Evolutionary conservation across 1,140 invertebrate species (phyloP), one percentile per base, ranked within the genome.

Genomic region (Drosophila mayri): DNA sequence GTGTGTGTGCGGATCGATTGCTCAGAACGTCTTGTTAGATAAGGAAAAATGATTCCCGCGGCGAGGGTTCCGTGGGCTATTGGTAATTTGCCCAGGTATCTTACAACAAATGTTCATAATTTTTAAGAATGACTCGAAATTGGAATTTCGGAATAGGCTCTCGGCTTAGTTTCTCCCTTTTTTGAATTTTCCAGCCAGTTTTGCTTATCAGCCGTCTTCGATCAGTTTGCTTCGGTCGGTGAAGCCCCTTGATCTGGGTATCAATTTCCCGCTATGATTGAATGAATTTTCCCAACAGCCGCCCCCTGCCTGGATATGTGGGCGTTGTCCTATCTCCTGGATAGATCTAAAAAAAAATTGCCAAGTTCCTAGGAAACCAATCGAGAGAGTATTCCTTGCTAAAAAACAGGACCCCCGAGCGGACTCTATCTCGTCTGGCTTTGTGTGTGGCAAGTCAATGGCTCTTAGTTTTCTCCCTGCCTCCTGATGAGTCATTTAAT

Each of bases 31-130:
- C 85, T 90, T 90, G 85, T 90, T 90, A 90, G 85, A 90, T 90
- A 90, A 90, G 81, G 14, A 72, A 80, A 90, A 90, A 90, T 90
- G 70, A 90, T 90, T 90, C 81, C 85, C 68, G 85, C 44, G 59
- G 76, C 43, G 85, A 72, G 57, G 58, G 63, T 50, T 62, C 35
- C 41, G 62, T 66, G 54, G 41, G 61, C 74, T 59, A 59, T 78
- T 43, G 65, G 77, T 88, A 88, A 88, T 88, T 88, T 88, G 85
- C 73, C 64, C 81, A 90, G 85, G 85, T 90, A 90, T 81, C 61
- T 88, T 80, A 70, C 68, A 88, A 79, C 73, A 90, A 88, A 90
- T 90, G 85, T 81, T 90, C 85, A 90, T 90, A 90, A 90, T 90
- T 90, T 88, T 90, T 85, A 90, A 90, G 85, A 90, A 90, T 90